Conservation (phyloP, 2,888 invertebrate species). For the Ommatoiulus sabulosus region DNA sequence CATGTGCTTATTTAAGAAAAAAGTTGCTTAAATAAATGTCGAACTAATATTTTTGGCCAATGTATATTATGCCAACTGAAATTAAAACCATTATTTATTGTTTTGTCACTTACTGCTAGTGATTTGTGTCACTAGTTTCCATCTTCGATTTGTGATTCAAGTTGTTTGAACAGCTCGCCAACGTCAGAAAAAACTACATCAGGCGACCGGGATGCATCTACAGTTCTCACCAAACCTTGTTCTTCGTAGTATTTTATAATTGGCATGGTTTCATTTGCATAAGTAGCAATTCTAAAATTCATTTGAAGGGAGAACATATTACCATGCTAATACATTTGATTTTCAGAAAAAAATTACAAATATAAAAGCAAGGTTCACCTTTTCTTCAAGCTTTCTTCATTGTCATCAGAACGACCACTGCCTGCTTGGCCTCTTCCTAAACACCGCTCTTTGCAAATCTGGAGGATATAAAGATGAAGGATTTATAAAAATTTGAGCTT, state of each 20-base stretch:
- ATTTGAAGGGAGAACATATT: too few relatives aligned
- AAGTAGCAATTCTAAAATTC: slow-evolving; percentile 79
- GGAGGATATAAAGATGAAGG: background rate
- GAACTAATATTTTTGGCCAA: background rate
- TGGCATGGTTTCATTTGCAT: slow-evolving; percentile 86
- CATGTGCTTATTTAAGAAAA: background rate
- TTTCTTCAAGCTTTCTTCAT: slow-evolving; percentile 86
- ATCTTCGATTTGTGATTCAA: slow-evolving; percentile 26
- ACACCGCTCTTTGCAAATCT: slow-evolving; percentile 86
- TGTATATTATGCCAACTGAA: background rate
- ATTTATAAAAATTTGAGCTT: background rate
- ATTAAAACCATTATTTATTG: background rate
- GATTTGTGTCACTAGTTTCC: background rate
- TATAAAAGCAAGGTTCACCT: slow-evolving; percentile 50
- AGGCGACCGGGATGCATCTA: slow-evolving; percentile 78
- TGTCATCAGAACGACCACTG: slow-evolving; percentile 95
- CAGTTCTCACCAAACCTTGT: slow-evolving; percentile 77
- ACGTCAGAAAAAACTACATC: slow-evolving; percentile 72
- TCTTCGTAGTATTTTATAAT: slow-evolving; percentile 86
- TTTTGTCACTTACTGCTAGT: background rate
- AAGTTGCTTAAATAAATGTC: background rate
- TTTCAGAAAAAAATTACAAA: background rate
- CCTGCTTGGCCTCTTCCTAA: slow-evolving; percentile 86
- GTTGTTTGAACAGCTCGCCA: slow-evolving; percentile 46
- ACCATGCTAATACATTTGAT: background rate